phyloP scores from a whole-genome alignment of 2,113 vertebrate species.

The Oreotrochilus melanogaster region DNA sequence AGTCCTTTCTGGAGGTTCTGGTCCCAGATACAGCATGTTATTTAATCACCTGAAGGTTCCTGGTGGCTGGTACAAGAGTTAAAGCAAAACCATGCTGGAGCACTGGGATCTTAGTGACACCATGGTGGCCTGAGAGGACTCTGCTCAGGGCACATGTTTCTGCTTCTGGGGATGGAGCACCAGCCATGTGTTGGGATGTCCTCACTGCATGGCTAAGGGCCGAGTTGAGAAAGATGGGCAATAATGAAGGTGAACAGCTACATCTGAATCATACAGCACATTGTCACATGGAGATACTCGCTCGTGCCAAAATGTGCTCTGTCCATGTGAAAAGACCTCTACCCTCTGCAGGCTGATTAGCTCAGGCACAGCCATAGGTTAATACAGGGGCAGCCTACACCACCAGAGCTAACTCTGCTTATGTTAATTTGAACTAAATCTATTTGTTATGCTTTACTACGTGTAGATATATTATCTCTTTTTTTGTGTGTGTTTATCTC shows the following conservation, averaged over 20 bases:
- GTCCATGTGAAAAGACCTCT: neutral
- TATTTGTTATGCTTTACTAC: neutral
- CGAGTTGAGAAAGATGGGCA: neutral
- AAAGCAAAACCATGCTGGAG: neutral
- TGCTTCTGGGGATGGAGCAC: neutral
- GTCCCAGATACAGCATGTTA: neutral
- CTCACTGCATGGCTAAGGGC: neutral
- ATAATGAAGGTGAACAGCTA: neutral
- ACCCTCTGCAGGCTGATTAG: neutral
- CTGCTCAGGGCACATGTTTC: neutral
- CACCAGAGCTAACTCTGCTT: neutral
- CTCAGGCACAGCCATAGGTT: neutral
- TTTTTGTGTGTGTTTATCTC: neutral
- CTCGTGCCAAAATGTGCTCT: neutral
- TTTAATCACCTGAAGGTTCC: neutral
- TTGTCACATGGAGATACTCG: neutral
- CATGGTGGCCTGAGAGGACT: neutral
- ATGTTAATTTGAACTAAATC: neutral
- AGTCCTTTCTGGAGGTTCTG: neutral
- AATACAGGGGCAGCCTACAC: neutral
- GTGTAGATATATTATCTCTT: neutral
- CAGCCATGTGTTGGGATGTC: fast-evolving
- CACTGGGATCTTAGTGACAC: neutral
- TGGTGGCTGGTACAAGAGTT: neutral
- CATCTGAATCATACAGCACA: neutral